Evolutionary conservation across 1,140 invertebrate genomes (phyloP), one percentile per base, ranked within the genome.

Genomic region (Eubasilissa regina): DNA sequence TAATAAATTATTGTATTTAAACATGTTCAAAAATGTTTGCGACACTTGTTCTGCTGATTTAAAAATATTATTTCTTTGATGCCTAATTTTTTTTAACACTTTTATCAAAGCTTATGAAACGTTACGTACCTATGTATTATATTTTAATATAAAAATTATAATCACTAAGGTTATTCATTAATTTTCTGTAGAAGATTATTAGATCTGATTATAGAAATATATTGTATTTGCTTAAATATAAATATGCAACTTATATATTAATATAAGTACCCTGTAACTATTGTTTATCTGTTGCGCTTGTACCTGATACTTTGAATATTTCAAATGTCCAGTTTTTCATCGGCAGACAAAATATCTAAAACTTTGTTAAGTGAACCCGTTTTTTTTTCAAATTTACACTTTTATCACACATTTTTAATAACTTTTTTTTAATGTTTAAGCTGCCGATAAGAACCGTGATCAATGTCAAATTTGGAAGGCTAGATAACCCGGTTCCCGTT

Each of bases 401-500:
- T n/a, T n/a, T n/a, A n/a, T n/a, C n/a, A n/a, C n/a, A n/a, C n/a
- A n/a, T n/a, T n/a, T n/a, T 56, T 11, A 56, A 17, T 6, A 15
- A 15, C 13, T n/a, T 0, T 58, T 15, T 7, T 21, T 15, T 58
- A 21, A n/a, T n/a, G n/a, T n/a, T 58, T 21, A 15, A 58, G 13
- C 55, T 58, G 9, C 12, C 55, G 17, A 19, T 21, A 13, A 64
- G 4, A 64, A 25, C 60, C 25, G 25, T 35, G 60, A 64, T 25
- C 1, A 43, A 51, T n/a, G 66, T 21, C 45, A 51, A 70, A n/a
- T 48, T 51, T 51, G 19, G 7, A 48, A 13, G 47, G 66, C 66
- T 35, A 70, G 66, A 13, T 70, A 51, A 70, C 45, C 66, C 47
- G 66, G 25, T 70, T 70, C 45, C 66, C 66, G 66, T 12, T 25